phyloP scores from a whole-genome alignment of 2,113 vertebrate species.

The Pimephales promelas region DNA sequence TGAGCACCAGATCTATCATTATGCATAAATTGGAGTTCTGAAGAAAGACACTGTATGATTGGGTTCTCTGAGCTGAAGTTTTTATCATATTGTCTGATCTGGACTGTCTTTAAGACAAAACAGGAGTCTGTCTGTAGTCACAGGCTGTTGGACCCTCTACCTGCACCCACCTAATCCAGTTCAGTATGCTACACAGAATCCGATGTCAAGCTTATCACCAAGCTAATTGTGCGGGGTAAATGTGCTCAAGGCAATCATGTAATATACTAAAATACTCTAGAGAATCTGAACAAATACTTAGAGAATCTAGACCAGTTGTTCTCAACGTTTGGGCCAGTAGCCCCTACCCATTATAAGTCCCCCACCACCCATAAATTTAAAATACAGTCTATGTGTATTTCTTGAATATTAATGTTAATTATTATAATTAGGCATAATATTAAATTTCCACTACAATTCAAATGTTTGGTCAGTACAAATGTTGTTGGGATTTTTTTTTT shows the following conservation, averaged over 20 bases:
- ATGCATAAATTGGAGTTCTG: background rate
- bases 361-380: too few relatives aligned
- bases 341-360: too few relatives aligned
- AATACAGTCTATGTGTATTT: too few relatives aligned
- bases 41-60: slow-evolving; percentile 10
- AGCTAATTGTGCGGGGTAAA: too few relatives aligned
- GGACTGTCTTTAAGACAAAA: slow-evolving; percentile 12
- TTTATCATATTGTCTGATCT: background rate
- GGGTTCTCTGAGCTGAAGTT: background rate
- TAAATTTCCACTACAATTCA: too few relatives aligned
- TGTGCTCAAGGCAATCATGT: background rate
- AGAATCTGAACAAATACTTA: background rate
- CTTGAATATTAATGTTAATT: too few relatives aligned
- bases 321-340: too few relatives aligned
- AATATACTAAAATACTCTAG: background rate
- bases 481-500: too few relatives aligned
- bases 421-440: too few relatives aligned
- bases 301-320: too few relatives aligned
- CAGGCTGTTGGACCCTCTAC: background rate
- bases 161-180: background rate
- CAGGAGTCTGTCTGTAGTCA: background rate
- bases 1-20: slow-evolving; percentile 12
- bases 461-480: too few relatives aligned
- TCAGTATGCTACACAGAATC: background rate
- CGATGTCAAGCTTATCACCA: background rate